phyloP scores from a whole-genome alignment of 1,140 invertebrate genomes.

The Drosophila seguyi region DNA sequence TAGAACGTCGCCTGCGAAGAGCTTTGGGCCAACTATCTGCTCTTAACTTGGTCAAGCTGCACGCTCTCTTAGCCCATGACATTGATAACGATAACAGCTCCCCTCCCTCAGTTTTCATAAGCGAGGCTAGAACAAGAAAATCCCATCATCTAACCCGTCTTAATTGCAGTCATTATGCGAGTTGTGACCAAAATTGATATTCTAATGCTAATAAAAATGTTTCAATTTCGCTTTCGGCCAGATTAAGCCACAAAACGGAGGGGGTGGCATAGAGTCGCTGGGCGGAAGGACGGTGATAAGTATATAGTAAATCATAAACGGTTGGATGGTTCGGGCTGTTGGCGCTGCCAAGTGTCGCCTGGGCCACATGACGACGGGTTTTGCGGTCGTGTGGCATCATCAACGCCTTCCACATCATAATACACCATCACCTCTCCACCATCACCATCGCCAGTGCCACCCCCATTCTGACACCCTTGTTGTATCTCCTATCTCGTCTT shows the following conservation, averaged over 20 bases:
- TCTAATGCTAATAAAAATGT: slow-evolving; percentile 60
- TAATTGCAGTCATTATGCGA: slow-evolving; percentile 68
- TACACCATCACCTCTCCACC: not conserved
- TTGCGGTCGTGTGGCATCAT: slow-evolving; percentile 60
- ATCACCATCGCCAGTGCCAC: not conserved
- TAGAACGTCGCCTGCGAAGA: not conserved
- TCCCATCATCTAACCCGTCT: slow-evolving; percentile 50
- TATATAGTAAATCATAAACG: slow-evolving; percentile 56
- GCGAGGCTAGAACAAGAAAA: slow-evolving; percentile 4
- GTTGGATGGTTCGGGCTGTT: slow-evolving; percentile 39
- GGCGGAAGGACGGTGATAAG: slow-evolving; percentile 38
- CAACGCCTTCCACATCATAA: slow-evolving; percentile 39
- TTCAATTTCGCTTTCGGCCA: slow-evolving; percentile 28
- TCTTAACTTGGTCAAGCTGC: not conserved
- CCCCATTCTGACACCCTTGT: not conserved
- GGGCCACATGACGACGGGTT: slow-evolving; percentile 27
- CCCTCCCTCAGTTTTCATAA: not conserved
- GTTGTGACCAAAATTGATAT: slow-evolving; percentile 57
- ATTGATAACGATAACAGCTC: slow-evolving; percentile 69
- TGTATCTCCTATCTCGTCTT: slow-evolving; percentile 30
- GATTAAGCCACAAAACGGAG: slow-evolving; percentile 67
- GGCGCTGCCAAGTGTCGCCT: slow-evolving; percentile 43
- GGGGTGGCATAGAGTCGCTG: slow-evolving; percentile 19
- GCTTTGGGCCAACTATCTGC: slow-evolving; percentile 20
- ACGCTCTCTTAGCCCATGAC: slow-evolving; percentile 12